phyloP scores from a whole-genome alignment of 1,140 invertebrate genomes.

The Drosophila aff. region DNA sequence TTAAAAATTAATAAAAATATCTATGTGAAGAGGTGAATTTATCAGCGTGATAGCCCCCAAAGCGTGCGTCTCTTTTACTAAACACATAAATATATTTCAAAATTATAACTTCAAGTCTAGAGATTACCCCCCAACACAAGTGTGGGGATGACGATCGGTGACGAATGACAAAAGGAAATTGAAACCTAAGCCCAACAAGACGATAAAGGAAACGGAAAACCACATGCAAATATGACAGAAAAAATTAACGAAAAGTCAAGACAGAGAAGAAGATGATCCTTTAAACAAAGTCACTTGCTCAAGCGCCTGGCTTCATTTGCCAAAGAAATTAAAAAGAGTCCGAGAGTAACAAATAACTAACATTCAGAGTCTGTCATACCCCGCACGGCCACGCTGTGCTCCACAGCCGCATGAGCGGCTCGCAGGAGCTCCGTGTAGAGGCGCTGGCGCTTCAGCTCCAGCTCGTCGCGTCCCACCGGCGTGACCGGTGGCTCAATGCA shows the following conservation, averaged over 20 bases:
- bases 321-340: background rate
- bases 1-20: background rate
- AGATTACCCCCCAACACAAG: background rate
- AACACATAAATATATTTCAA: conserved; percentile 4
- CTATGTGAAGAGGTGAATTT: background rate
- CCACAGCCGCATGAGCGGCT: conserved; percentile 89
- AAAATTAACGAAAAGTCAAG: conserved; percentile 7
- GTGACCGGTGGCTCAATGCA: conserved; percentile 89
- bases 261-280: conserved; percentile 6
- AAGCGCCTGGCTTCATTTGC: background rate
- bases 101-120: conserved; percentile 12
- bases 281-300: conserved; percentile 1
- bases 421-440: conserved; percentile 91
- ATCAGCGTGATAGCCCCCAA: conserved; percentile 5
- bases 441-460: conserved; percentile 90
- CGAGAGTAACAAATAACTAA: conserved; percentile 9
- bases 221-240: conserved; percentile 31
- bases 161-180: background rate
- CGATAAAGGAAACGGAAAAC: conserved; percentile 10
- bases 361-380: conserved; percentile 59
- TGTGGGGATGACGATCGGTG: background rate
- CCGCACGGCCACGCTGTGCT: conserved; percentile 88
- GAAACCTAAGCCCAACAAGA: conserved; percentile 13
- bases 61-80: conserved; percentile 14
- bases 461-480: conserved; percentile 91